Percentiles rank a stretch among this genome's conserved stretches.
These are phyloP conservation scores for Pterocles orientalis DNA, from an alignment of 2,113 vertebrate species.

Conservation along the genomic window DNA sequence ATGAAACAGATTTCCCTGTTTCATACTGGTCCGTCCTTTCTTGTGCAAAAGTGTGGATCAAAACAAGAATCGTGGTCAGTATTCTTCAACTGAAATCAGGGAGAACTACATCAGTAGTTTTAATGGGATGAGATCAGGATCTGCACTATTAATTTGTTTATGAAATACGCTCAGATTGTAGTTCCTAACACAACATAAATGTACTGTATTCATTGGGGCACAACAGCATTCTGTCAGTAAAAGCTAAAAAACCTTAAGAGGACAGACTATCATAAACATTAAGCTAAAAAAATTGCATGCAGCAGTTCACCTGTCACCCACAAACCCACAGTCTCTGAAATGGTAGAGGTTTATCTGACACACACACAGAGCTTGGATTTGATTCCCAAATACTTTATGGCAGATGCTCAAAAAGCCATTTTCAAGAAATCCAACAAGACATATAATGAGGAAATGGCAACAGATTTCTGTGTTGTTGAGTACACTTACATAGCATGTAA, in stretches of 20 bases:
- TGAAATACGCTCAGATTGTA: background rate
- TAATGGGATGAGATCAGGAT: background rate
- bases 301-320: background rate
- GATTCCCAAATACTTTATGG: constrained; percentile 33
- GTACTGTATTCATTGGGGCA: background rate
- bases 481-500: background rate
- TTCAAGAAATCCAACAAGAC: background rate
- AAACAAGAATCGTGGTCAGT: background rate
- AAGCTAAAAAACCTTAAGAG: background rate
- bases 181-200: background rate
- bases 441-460: background rate
- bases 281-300: background rate
- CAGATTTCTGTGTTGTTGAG: background rate
- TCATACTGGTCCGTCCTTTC: background rate
- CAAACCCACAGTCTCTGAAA: background rate
- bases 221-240: background rate
- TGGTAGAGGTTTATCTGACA: background rate
- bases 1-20: background rate
- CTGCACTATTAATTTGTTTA: background rate
- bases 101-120: background rate
- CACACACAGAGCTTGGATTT: background rate
- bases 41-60: background rate
- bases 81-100: background rate
- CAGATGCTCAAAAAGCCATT: background rate
- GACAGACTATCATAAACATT: background rate